Percentiles rank a stretch among this genome's conserved stretches.
phyloP scores from a whole-genome alignment of 2,797 vertebrate genomes.

The Scolopax rusticola region DNA sequence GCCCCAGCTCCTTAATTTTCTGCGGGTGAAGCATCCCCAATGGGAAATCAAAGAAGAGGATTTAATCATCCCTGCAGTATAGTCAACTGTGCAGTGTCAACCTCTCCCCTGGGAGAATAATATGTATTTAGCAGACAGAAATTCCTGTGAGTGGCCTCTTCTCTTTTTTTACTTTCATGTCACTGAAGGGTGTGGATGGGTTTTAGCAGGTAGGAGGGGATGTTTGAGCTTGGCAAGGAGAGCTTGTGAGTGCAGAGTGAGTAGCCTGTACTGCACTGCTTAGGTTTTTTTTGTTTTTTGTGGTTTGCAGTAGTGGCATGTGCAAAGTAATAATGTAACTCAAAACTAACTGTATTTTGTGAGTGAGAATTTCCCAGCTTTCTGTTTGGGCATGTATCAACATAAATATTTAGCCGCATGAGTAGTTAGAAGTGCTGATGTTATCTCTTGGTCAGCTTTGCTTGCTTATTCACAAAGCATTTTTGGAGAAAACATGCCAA shows the following conservation, averaged over 20 bases:
- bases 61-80: rapidly evolving
- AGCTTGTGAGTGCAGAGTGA: background rate
- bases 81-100: background rate
- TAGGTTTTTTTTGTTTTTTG: background rate
- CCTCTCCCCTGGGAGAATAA: background rate
- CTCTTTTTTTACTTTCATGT: background rate
- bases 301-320: background rate
- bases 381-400: background rate
- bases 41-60: background rate
- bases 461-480: background rate
- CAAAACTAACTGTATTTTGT: background rate
- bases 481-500: background rate
- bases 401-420: background rate
- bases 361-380: slow-evolving; percentile 40
- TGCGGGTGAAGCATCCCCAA: background rate
- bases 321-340: background rate
- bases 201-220: background rate
- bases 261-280: background rate
- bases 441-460: background rate
- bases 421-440: background rate
- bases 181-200: background rate
- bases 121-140: background rate
- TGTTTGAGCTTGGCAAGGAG: background rate
- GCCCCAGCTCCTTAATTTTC: background rate
- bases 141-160: background rate